Percentiles rank a stretch among this genome's conserved stretches.
phyloP scores from a whole-genome alignment of 2,888 invertebrate genomes.

The Plebejus melissa region DNA sequence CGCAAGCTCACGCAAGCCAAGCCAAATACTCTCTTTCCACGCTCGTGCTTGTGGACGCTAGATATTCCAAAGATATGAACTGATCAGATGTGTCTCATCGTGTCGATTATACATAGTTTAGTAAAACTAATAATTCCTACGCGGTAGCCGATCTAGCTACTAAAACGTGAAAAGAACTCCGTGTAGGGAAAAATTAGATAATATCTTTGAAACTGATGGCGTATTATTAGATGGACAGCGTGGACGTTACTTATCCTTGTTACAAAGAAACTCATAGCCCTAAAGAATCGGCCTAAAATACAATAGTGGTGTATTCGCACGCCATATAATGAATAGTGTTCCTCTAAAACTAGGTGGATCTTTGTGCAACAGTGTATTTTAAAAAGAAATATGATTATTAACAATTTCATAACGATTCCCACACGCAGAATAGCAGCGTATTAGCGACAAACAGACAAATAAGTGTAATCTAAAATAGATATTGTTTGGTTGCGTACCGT shows the following conservation, averaged over 20 bases:
- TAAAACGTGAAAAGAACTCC: not conserved
- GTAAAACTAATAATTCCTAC: no score
- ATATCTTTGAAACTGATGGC: not conserved
- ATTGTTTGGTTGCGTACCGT: slow-evolving; percentile 45
- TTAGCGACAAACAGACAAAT: slow-evolving; percentile 61
- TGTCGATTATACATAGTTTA: no score
- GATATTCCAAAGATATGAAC: no score
- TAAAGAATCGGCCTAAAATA: slow-evolving; percentile 66
- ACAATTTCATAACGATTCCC: slow-evolving; percentile 77
- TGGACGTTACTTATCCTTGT: slow-evolving; percentile 7
- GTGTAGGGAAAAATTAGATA: not conserved
- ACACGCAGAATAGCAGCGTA: slow-evolving; percentile 67
- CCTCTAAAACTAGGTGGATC: slow-evolving; percentile 79
- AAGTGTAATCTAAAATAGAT: slow-evolving; percentile 75
- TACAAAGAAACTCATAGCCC: slow-evolving; percentile 35
- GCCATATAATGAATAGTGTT: slow-evolving; percentile 77
- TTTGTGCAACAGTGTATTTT: slow-evolving; percentile 77
- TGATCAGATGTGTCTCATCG: no score
- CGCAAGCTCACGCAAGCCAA: no score
- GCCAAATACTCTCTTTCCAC: no score
- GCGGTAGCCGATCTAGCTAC: no score
- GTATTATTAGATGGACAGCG: slow-evolving; percentile 4
- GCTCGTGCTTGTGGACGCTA: no score
- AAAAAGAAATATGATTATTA: slow-evolving; percentile 78
- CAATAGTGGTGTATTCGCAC: slow-evolving; percentile 70